phyloP scores from a whole-genome alignment of 2,888 invertebrate genomes.

The Oscheius myriophilus region DNA sequence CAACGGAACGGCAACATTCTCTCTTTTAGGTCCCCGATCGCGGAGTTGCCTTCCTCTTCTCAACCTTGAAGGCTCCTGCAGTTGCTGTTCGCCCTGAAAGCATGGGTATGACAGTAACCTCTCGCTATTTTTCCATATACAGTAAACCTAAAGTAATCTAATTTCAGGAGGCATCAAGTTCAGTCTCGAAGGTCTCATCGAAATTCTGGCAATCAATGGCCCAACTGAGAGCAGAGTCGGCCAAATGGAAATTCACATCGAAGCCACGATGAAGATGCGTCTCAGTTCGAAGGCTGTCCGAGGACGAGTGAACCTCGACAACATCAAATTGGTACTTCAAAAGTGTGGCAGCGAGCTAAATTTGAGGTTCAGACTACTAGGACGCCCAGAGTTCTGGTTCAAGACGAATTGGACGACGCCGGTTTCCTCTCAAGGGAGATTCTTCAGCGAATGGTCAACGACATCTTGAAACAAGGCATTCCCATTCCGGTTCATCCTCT shows the following conservation, averaged over 20 bases:
- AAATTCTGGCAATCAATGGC: conserved; percentile 33
- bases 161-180: conserved; percentile 61
- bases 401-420: conserved; percentile 68
- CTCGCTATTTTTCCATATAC: neutral
- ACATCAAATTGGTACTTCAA: conserved; percentile 55
- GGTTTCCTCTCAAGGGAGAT: conserved; percentile 67
- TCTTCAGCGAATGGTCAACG: conserved; percentile 62
- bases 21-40: conserved; percentile 55
- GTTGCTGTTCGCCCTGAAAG: conserved; percentile 48
- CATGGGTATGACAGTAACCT: conserved; percentile 30
- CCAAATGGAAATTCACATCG: conserved; percentile 56
- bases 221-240: conserved; percentile 52
- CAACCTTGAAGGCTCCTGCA: conserved; percentile 49
- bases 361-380: conserved; percentile 58
- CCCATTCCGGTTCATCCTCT: conserved; percentile 69
- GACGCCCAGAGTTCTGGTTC: conserved; percentile 63
- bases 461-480: conserved; percentile 67
- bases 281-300: conserved; percentile 62
- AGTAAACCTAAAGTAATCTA: neutral
- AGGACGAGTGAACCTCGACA: conserved; percentile 65
- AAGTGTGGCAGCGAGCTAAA: neutral
- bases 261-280: conserved; percentile 66
- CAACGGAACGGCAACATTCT: neutral
- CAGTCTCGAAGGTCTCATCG: conserved; percentile 55
- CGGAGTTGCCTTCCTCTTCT: conserved; percentile 56